phyloP scores from a whole-genome alignment of 2,113 vertebrate species.

The Tor tambroides region DNA sequence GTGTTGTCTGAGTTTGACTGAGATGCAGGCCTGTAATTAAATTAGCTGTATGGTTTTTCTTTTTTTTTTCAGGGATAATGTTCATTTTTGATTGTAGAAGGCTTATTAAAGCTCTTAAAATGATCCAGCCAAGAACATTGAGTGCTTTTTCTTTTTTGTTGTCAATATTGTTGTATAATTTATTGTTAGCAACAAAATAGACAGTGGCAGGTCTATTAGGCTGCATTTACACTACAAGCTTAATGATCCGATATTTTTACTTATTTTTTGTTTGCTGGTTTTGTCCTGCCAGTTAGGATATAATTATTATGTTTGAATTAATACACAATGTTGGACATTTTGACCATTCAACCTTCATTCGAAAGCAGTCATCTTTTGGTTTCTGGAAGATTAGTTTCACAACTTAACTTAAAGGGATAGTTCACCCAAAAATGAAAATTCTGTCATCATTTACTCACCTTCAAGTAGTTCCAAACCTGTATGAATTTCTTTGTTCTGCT shows the following conservation, averaged over 20 bases:
- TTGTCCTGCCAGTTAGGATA: not conserved
- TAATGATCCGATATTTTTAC: not conserved
- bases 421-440: too few relatives aligned
- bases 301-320: not conserved
- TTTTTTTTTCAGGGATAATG: slow-evolving; percentile 20
- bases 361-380: not conserved
- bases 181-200: slow-evolving; percentile 5
- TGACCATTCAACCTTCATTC: not conserved
- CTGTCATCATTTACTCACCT: too few relatives aligned
- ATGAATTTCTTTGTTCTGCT: too few relatives aligned
- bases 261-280: not conserved
- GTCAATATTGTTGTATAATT: not conserved
- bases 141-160: slow-evolving; percentile 22
- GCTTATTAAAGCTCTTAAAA: slow-evolving; percentile 20
- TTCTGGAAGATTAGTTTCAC: not conserved
- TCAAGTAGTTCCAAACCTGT: too few relatives aligned
- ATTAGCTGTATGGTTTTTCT: not conserved
- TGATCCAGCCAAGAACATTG: slow-evolving; percentile 4
- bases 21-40: slow-evolving; percentile 23
- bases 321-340: not conserved
- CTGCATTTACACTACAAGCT: not conserved
- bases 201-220: slow-evolving; percentile 2
- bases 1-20: slow-evolving; percentile 11
- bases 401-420: too few relatives aligned
- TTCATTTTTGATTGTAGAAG: slow-evolving; percentile 15